A percentile compares a stretch with the other conserved stretches of the same genome.
These are phyloP conservation scores for Porphyrio hochstetteri DNA, from an alignment of 2,113 vertebrate species.

Conservation along the genomic window DNA sequence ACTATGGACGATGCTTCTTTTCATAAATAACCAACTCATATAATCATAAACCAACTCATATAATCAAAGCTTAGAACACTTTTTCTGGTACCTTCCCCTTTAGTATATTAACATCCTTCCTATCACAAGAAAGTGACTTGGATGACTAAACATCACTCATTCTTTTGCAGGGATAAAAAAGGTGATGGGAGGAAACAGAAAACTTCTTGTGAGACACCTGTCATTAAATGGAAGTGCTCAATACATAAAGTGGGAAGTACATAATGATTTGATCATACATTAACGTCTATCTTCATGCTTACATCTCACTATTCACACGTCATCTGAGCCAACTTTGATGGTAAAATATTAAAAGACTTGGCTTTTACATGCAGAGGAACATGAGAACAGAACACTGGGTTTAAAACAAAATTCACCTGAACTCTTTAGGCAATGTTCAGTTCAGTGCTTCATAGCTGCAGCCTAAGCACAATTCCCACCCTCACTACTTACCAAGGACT, in stretches of 20 bases:
- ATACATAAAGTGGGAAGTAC: background rate
- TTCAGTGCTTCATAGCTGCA: constrained; percentile 3
- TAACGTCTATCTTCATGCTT: background rate
- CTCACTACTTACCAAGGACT: background rate
- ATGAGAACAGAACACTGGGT: background rate
- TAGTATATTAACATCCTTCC: background rate
- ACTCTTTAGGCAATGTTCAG: background rate
- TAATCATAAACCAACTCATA: background rate
- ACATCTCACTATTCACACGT: background rate
- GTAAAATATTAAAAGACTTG: background rate
- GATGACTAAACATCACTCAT: background rate
- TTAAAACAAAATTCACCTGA: constrained; percentile 4
- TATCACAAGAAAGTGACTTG: background rate
- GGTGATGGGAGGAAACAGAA: background rate
- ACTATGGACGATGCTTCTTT: background rate
- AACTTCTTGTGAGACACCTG: background rate
- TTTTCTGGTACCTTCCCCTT: background rate
- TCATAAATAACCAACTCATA: background rate
- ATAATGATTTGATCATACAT: background rate
- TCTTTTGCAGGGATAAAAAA: background rate
- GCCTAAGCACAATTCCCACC: background rate
- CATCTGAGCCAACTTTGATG: background rate
- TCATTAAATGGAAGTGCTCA: background rate
- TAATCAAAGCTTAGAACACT: background rate
- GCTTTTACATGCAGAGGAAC: background rate